Evolutionary conservation across 2,113 vertebrate species (phyloP).

Genomic region (Callionymus lyra): DNA sequence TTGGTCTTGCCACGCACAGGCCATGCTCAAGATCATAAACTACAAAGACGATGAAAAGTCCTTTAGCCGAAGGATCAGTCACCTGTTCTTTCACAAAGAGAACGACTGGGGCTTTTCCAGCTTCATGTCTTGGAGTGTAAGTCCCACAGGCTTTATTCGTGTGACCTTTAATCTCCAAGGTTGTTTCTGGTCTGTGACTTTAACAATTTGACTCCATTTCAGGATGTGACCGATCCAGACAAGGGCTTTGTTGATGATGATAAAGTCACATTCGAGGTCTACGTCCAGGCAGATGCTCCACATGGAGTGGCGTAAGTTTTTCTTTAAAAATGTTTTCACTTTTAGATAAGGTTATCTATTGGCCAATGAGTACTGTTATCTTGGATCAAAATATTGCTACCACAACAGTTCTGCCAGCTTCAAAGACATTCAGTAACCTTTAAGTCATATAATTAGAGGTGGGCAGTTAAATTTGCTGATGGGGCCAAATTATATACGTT

Average conservation of each 20-base stretch:
- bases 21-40: slow-evolving; percentile 97
- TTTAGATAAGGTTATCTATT: too few relatives aligned
- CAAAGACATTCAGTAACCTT: too few relatives aligned
- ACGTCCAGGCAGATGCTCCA: slow-evolving; percentile 94
- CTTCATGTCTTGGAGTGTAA: slow-evolving; percentile 99
- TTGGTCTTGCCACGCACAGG: slow-evolving; percentile 97
- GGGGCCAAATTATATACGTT: too few relatives aligned
- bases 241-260: slow-evolving; percentile 95
- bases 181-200: not conserved
- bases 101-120: slow-evolving; percentile 99
- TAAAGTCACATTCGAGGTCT: slow-evolving; percentile 97
- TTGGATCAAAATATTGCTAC: too few relatives aligned
- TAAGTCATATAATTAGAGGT: too few relatives aligned
- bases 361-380: too few relatives aligned
- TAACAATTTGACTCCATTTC: slow-evolving; percentile 13
- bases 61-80: slow-evolving; percentile 96
- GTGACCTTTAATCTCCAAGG: not conserved
- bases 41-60: slow-evolving; percentile 98
- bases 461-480: too few relatives aligned
- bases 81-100: slow-evolving; percentile 98
- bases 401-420: too few relatives aligned
- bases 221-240: slow-evolving; percentile 98
- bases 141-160: slow-evolving; percentile 40
- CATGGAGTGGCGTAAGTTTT: slow-evolving; percentile 94
- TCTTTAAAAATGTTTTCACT: too few relatives aligned